Evolutionary conservation across 1,140 invertebrate species (phyloP).

Genomic region (Akabosia matsudoensis): DNA sequence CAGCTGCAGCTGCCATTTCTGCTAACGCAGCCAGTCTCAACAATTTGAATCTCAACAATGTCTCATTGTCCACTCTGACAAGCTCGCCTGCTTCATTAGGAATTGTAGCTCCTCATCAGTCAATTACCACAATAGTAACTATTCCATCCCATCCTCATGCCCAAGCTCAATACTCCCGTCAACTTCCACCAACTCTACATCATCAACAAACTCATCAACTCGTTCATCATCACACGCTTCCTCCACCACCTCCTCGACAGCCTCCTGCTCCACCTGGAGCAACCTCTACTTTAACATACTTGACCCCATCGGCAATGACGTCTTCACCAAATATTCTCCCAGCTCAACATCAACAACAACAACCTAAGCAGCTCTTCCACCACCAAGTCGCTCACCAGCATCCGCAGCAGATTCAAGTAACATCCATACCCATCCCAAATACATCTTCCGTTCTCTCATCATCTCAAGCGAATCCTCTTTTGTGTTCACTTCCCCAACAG

Average conservation of each 20-base stretch:
- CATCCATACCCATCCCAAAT: not conserved
- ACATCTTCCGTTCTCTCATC: slow-evolving; percentile 11
- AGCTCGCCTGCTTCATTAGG: slow-evolving; percentile 19
- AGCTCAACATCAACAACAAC: not conserved
- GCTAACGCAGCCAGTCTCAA: slow-evolving; percentile 14
- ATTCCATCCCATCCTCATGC: slow-evolving; percentile 22
- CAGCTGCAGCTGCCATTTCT: slow-evolving; percentile 13
- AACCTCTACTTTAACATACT: not conserved
- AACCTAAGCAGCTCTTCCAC: not conserved
- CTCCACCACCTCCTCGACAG: not conserved
- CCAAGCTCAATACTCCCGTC: slow-evolving; percentile 29
- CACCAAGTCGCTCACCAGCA: not conserved
- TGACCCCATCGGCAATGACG: slow-evolving; percentile 10
- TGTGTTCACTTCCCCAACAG: slow-evolving; percentile 1
- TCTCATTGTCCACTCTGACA: slow-evolving; percentile 13
- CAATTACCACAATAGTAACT: slow-evolving; percentile 22
- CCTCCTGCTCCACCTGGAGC: slow-evolving; percentile 12
- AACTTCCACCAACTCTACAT: slow-evolving; percentile 22
- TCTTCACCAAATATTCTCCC: not conserved
- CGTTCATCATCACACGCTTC: not conserved
- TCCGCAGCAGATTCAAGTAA: not conserved
- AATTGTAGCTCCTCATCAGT: slow-evolving; percentile 23
- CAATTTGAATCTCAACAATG: slow-evolving; percentile 28
- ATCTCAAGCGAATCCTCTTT: slow-evolving; percentile 11
- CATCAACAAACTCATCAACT: slow-evolving; percentile 5